Conservation (phyloP, 2,797 vertebrate genomes). For the Eulemur albifrons region DNA sequence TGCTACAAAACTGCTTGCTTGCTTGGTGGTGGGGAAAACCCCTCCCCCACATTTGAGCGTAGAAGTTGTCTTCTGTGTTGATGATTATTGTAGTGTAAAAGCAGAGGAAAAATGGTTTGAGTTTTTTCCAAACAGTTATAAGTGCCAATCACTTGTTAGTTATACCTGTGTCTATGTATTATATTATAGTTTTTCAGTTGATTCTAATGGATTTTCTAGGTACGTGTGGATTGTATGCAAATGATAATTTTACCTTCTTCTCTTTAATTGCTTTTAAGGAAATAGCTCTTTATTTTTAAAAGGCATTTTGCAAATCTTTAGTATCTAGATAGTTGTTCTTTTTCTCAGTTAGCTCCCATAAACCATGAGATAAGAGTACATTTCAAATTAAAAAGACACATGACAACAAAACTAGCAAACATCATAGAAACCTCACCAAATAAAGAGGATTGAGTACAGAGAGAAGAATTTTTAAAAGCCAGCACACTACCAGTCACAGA, state of each 20-base stretch:
- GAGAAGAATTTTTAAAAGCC: not conserved
- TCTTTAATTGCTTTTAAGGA: not conserved
- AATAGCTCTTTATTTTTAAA: not conserved
- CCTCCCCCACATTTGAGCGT: not conserved
- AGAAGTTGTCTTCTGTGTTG: not conserved
- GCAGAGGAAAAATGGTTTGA: not conserved
- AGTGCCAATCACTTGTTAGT: not conserved
- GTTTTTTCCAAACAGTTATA: not conserved
- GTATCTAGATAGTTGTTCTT: not conserved
- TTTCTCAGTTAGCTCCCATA: not conserved
- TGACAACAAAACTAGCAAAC: not conserved
- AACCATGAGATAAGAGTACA: not conserved
- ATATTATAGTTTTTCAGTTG: not conserved
- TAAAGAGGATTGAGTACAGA: not conserved
- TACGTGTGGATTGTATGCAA: not conserved
- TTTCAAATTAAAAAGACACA: not conserved
- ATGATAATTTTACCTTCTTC: not conserved
- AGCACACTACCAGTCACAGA: not conserved
- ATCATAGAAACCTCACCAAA: not conserved
- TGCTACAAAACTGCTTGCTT: not conserved
- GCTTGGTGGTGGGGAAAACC: not conserved
- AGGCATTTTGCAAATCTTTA: not conserved
- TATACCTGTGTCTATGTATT: not conserved
- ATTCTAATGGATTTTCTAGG: not conserved
- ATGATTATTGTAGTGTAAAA: not conserved